phyloP scores from a whole-genome alignment of 2,797 vertebrate genomes.

The Echeneis naucrates region DNA sequence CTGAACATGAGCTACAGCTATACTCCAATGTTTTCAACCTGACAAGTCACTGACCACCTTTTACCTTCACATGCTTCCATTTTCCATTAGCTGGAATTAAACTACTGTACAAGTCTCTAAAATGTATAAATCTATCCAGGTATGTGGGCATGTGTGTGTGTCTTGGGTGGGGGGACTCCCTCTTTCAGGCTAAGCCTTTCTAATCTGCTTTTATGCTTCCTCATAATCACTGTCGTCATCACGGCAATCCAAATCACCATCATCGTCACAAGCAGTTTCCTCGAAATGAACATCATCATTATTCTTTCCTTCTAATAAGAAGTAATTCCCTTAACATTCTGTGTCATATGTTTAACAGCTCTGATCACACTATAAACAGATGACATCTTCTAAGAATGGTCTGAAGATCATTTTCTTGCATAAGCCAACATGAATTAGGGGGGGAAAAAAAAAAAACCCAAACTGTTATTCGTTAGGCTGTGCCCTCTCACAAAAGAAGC shows the following conservation, averaged over 20 bases:
- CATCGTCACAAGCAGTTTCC: conserved; percentile 63
- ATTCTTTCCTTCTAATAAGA: conserved; percentile 41
- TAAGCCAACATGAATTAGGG: conserved; percentile 24
- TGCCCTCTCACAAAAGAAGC: conserved; percentile 23
- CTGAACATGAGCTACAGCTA: not conserved
- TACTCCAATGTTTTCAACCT: not conserved
- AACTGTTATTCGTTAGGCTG: conserved; percentile 6
- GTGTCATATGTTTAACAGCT: conserved; percentile 1
- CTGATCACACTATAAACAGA: conserved; percentile 31
- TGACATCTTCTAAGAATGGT: conserved; percentile 21
- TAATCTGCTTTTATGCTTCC: conserved; percentile 69
- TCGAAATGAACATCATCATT: conserved; percentile 49
- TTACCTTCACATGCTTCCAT: conserved; percentile 29
- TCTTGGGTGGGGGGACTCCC: conserved; percentile 61
- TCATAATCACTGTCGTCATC: conserved; percentile 67
- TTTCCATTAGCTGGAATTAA: conserved; percentile 44
- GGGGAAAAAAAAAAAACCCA: conserved; percentile 34
- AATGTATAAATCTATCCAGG: conserved; percentile 61
- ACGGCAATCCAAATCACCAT: conserved; percentile 68
- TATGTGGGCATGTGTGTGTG: conserved; percentile 30
- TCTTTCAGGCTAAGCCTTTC: conserved; percentile 58
- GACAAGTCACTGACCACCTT: conserved; percentile 27
- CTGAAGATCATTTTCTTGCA: not conserved
- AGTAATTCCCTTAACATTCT: conserved; percentile 43
- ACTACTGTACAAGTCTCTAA: conserved; percentile 40